A percentile compares a stretch with the other conserved stretches of the same genome.
These are phyloP conservation scores for Dicrostonyx torquatus DNA, from an alignment of 2,797 vertebrate species.

Conservation along the genomic window DNA sequence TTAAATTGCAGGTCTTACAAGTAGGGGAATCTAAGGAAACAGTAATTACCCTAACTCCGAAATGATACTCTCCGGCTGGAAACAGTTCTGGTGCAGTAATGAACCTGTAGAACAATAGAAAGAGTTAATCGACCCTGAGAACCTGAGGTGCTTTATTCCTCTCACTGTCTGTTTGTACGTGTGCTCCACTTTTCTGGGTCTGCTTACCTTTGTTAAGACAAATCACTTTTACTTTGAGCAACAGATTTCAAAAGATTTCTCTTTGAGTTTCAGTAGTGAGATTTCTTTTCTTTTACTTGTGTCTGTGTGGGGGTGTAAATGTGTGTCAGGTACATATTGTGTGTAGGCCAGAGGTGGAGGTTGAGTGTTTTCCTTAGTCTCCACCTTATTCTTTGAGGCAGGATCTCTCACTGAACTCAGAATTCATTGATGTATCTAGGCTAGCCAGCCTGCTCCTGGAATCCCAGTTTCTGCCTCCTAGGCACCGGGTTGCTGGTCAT, in stretches of 20 bases:
- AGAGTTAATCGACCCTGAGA: constrained; percentile 20
- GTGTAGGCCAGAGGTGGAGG: neutral
- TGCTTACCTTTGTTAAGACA: constrained; percentile 20
- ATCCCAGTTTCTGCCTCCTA: neutral
- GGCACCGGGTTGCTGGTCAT: neutral
- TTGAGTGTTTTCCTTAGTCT: neutral
- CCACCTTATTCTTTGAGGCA: neutral
- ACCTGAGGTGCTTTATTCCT: neutral
- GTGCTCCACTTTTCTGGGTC: neutral
- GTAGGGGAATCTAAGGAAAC: constrained; percentile 64
- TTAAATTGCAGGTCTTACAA: constrained; percentile 58
- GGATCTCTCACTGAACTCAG: neutral
- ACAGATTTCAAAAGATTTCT: neutral
- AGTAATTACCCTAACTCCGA: constrained; percentile 71
- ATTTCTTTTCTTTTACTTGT: neutral
- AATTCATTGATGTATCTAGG: neutral
- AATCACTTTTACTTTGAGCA: neutral
- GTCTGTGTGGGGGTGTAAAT: neutral
- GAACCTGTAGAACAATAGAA: constrained; percentile 49
- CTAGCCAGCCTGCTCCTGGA: neutral
- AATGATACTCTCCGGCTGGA: constrained; percentile 54
- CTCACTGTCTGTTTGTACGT: neutral
- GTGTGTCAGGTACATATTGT: neutral
- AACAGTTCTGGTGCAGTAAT: constrained; percentile 47
- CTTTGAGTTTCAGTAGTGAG: neutral